phyloP scores from a whole-genome alignment of 1,140 invertebrate species.

The Zaprionus ornatus region DNA sequence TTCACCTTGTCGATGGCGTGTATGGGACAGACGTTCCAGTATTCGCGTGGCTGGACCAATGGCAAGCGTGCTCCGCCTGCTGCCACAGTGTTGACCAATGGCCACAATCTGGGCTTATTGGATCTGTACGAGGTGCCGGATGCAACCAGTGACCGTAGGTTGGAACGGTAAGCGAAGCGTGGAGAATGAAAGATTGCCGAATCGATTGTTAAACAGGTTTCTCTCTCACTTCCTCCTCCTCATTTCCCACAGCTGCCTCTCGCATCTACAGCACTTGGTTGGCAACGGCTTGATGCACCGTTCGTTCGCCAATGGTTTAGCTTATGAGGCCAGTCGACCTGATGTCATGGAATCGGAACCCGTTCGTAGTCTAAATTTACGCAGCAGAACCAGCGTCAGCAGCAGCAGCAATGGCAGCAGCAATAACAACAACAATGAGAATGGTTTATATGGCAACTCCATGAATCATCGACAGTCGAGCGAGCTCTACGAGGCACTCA shows the following conservation, averaged over 20 bases:
- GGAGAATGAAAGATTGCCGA: neutral
- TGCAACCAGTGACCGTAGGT: slow-evolving; percentile 42
- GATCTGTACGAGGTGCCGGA: slow-evolving; percentile 67
- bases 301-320: slow-evolving; percentile 37
- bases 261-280: slow-evolving; percentile 84
- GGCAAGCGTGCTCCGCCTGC: slow-evolving; percentile 86
- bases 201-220: neutral
- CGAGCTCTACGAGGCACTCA: slow-evolving; percentile 73
- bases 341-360: slow-evolving; percentile 33
- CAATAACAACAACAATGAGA: slow-evolving; percentile 37
- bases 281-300: slow-evolving; percentile 76
- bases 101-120: slow-evolving; percentile 54
- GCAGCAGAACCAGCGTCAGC: slow-evolving; percentile 8
- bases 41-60: slow-evolving; percentile 90
- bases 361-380: slow-evolving; percentile 22
- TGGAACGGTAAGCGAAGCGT: slow-evolving; percentile 64
- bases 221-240: neutral
- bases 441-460: slow-evolving; percentile 42
- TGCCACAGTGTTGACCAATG: slow-evolving; percentile 36
- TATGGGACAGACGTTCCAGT: slow-evolving; percentile 88
- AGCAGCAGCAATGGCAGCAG: slow-evolving; percentile 7
- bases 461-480: slow-evolving; percentile 71
- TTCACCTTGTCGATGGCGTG: slow-evolving; percentile 72
- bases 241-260: slow-evolving; percentile 82
- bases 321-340: slow-evolving; percentile 42